phyloP scores from a whole-genome alignment of 2,113 vertebrate genomes.

The Chaetura pelagica region DNA sequence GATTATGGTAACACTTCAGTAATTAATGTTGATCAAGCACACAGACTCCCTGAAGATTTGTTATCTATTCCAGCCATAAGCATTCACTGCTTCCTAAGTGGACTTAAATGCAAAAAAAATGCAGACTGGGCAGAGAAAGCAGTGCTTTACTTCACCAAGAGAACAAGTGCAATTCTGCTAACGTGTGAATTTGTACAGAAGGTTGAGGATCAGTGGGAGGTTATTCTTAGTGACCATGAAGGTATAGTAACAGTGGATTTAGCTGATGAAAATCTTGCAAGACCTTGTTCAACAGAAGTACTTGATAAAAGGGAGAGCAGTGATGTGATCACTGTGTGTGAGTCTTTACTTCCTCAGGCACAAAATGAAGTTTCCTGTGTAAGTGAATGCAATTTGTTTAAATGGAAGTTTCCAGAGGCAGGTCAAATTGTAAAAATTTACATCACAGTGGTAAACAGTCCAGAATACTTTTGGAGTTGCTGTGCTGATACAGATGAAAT shows the following conservation, averaged over 20 bases:
- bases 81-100: conserved; percentile 83
- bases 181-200: conserved; percentile 83
- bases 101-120: conserved; percentile 14
- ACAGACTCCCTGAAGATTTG: conserved; percentile 70
- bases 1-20: conserved; percentile 90
- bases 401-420: conserved; percentile 71
- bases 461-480: conserved; percentile 89
- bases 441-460: conserved; percentile 73
- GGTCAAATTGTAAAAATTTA: conserved; percentile 80
- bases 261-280: not conserved
- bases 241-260: conserved; percentile 73
- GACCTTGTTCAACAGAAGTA: not conserved
- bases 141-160: conserved; percentile 72
- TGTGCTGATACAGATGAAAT: conserved; percentile 72
- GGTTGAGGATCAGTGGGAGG: conserved; percentile 83
- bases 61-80: conserved; percentile 76
- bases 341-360: not conserved
- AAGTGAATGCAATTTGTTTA: conserved; percentile 34
- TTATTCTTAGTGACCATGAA: conserved; percentile 79
- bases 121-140: conserved; percentile 54
- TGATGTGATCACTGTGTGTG: not conserved
- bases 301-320: not conserved
- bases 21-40: conserved; percentile 70
- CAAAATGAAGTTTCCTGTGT: not conserved
- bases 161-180: conserved; percentile 73